phyloP scores from a whole-genome alignment of 2,113 vertebrate genomes.

The Empidonax traillii region DNA sequence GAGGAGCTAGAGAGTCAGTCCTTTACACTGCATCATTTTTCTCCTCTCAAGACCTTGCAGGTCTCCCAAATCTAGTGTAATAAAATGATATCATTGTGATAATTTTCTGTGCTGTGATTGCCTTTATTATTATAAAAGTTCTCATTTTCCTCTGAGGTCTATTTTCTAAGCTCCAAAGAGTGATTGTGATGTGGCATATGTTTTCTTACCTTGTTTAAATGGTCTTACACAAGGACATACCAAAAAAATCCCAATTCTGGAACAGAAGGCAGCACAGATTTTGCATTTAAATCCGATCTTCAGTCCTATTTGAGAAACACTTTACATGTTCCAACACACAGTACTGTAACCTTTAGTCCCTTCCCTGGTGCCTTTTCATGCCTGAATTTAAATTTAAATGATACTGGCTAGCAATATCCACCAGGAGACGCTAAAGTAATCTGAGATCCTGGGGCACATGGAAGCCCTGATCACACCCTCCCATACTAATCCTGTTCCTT shows the following conservation, averaged over 20 bases:
- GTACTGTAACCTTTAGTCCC: not conserved
- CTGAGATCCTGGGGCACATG: not conserved
- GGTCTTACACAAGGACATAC: not conserved
- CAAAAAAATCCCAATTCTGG: not conserved
- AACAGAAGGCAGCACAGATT: not conserved
- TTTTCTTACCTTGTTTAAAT: not conserved
- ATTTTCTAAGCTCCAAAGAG: not conserved
- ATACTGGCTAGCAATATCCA: slow-evolving; percentile 24
- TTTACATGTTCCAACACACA: not conserved
- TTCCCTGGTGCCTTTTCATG: not conserved
- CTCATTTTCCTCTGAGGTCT: not conserved
- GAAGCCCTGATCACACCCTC: not conserved
- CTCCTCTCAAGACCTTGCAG: not conserved
- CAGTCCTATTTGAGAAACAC: not conserved
- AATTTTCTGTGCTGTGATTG: not conserved
- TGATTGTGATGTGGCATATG: fast-evolving
- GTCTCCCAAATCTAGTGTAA: not conserved
- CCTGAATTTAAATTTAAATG: not conserved
- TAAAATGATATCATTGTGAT: not conserved
- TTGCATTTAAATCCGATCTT: not conserved
- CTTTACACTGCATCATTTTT: not conserved
- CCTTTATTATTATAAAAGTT: not conserved
- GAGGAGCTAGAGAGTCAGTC: not conserved
- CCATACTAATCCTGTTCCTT: not conserved
- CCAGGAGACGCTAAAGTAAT: slow-evolving; percentile 56